Evolutionary conservation across 2,797 vertebrate genomes (phyloP).

Genomic region (Sebastes diploproa): DNA sequence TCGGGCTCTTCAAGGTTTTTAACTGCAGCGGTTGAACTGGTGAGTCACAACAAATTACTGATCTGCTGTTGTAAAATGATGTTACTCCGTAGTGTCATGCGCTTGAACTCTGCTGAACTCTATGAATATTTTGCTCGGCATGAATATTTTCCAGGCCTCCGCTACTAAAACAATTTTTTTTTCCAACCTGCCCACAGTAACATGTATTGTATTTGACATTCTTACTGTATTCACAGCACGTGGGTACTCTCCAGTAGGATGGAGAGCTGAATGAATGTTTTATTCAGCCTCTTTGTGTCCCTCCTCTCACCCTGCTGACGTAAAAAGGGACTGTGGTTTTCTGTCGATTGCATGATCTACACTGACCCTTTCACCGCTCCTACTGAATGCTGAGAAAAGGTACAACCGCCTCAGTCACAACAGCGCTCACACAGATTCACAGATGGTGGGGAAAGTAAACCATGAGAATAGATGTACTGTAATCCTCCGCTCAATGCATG

Average conservation of each 20-base stretch:
- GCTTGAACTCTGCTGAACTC: background rate
- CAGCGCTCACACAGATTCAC: background rate
- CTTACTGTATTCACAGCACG: slow-evolving; percentile 1
- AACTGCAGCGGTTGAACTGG: background rate
- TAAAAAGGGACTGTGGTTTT: slow-evolving; percentile 16
- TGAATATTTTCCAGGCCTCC: background rate
- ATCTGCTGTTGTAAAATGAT: background rate
- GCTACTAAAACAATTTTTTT: background rate
- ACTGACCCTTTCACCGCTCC: background rate
- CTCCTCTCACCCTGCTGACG: slow-evolving; percentile 7
- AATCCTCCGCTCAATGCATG: background rate
- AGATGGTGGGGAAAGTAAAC: background rate
- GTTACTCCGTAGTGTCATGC: background rate
- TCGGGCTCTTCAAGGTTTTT: background rate
- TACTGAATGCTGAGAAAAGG: background rate
- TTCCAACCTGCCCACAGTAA: background rate
- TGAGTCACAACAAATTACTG: slow-evolving; percentile 19
- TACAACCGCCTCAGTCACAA: background rate
- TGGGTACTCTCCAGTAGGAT: slow-evolving; percentile 2
- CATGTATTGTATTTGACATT: background rate
- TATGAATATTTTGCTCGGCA: background rate
- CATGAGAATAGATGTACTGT: background rate
- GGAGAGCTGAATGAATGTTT: slow-evolving; percentile 44
- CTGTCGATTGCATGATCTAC: slow-evolving; percentile 16
- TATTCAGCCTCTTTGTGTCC: background rate